Percentiles rank a stretch among this genome's conserved stretches.
phyloP scores from a whole-genome alignment of 1,140 invertebrate species.

The Stratiolaelaps scimitus region DNA sequence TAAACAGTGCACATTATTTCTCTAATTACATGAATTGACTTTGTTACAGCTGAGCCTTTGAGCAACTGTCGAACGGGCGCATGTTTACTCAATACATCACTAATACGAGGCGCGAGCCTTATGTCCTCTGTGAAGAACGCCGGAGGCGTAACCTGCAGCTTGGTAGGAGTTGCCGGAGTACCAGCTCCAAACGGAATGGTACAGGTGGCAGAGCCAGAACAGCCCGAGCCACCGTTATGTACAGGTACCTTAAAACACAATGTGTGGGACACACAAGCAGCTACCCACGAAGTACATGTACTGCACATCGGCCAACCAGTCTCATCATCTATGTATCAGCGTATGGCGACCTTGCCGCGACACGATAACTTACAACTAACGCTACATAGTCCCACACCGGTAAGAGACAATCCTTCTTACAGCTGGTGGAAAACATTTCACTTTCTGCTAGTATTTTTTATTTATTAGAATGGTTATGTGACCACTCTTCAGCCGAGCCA shows the following conservation, averaged over 20 bases:
- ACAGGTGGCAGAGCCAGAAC: constrained; percentile 9
- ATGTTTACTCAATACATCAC: not conserved
- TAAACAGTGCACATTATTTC: not conserved
- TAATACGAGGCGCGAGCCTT: too few species aligned
- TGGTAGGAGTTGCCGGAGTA: too few species aligned
- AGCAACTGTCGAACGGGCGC: constrained; percentile 1
- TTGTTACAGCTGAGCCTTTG: constrained; percentile 5
- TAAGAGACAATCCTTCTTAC: not conserved
- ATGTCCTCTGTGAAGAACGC: too few species aligned
- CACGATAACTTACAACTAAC: constrained; percentile 8
- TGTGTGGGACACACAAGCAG: not conserved
- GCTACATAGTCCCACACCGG: constrained; percentile 17
- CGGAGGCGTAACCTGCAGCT: too few species aligned
- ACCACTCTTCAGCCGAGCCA: too few species aligned
- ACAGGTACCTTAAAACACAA: constrained; percentile 9
- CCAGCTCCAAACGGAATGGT: not conserved
- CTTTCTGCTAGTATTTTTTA: too few species aligned
- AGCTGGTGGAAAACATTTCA: too few species aligned
- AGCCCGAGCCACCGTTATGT: constrained; percentile 4
- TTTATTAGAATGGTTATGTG: too few species aligned
- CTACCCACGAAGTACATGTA: not conserved
- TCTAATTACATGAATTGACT: not conserved
- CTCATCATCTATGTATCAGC: constrained; percentile 6
- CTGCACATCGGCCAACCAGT: not conserved
- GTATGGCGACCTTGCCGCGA: constrained; percentile 4